A percentile compares a stretch with the other conserved stretches of the same genome.
Evolutionary conservation across 1,140 invertebrate genomes (phyloP).

Genomic region (Neodiprion pinetum): DNA sequence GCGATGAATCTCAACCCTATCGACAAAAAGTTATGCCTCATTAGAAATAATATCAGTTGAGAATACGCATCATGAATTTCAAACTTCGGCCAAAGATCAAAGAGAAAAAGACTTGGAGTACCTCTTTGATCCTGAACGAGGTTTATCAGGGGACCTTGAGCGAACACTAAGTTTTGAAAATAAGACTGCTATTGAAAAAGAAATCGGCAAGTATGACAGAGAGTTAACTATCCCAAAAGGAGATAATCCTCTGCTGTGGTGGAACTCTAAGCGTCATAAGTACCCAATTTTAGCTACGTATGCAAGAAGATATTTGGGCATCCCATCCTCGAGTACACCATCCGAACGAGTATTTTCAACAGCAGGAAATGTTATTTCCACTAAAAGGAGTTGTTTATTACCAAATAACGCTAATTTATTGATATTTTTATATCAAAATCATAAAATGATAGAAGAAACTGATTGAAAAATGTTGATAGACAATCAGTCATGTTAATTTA

Average conservation of each 20-base stretch:
- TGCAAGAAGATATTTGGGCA: conserved; percentile 12
- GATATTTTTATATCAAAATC: neutral
- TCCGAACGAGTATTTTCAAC: neutral
- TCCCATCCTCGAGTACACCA: conserved; percentile 9
- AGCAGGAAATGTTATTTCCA: neutral
- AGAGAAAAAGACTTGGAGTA: conserved; percentile 5
- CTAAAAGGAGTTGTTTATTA: neutral
- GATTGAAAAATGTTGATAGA: too few relatives aligned
- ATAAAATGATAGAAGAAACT: neutral
- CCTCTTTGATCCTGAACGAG: conserved; percentile 1
- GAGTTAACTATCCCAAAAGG: too few relatives aligned
- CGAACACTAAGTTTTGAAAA: too few relatives aligned
- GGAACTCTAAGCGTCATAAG: conserved; percentile 17
- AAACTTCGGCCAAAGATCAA: conserved; percentile 4
- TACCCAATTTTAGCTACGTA: conserved; percentile 15
- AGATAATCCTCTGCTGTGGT: conserved; percentile 12
- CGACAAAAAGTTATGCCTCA: neutral
- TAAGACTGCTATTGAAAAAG: too few relatives aligned
- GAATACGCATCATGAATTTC: neutral
- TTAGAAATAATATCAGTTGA: neutral
- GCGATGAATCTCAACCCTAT: neutral
- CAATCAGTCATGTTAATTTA: too few relatives aligned
- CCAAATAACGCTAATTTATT: neutral
- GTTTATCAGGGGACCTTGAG: neutral
- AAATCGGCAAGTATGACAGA: too few relatives aligned